Percentiles rank a stretch among this genome's conserved stretches.
Conservation (phyloP, 1,140 invertebrate genomes). For the Ceratina japonica region DNA sequence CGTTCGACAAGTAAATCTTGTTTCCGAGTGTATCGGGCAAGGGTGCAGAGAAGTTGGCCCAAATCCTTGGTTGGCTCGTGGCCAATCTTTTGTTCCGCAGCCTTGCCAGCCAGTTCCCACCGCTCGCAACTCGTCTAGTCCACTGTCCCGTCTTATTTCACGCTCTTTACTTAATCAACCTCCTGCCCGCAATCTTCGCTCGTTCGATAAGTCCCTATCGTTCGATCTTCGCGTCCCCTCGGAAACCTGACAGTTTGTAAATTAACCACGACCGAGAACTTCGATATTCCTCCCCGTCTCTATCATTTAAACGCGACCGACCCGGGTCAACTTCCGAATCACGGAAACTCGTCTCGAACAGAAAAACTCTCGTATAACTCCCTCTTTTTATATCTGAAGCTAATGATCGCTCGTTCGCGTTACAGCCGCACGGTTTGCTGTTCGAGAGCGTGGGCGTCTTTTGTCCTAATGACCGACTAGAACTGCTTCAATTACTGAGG, state of each 20-base stretch:
- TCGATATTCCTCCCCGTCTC: conserved; percentile 2
- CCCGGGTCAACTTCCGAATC: neutral
- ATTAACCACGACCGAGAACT: neutral
- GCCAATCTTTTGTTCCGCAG: conserved; percentile 54
- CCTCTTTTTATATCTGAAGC: no score
- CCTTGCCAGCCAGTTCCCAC: conserved; percentile 25
- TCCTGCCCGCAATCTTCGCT: conserved; percentile 25
- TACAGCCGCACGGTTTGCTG: conserved; percentile 86
- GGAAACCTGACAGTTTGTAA: neutral
- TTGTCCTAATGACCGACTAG: conserved; percentile 86
- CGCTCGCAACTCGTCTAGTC: conserved; percentile 9
- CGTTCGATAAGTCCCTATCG: conserved; percentile 20
- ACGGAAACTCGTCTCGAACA: neutral
- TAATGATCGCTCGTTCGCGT: conserved; percentile 42
- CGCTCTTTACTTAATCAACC: conserved; percentile 54
- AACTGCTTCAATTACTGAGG: conserved; percentile 84
- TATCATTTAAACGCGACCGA: neutral
- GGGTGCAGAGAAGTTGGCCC: conserved; percentile 49
- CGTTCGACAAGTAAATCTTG: conserved; percentile 28
- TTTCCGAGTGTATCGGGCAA: conserved; percentile 8
- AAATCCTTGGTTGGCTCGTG: conserved; percentile 54
- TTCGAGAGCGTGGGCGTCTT: conserved; percentile 91
- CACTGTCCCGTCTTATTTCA: neutral
- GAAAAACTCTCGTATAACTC: neutral
- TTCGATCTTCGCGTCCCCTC: neutral